Evolutionary conservation across 2,888 invertebrate genomes (phyloP).

Genomic region (Cataglyphis livida): DNA sequence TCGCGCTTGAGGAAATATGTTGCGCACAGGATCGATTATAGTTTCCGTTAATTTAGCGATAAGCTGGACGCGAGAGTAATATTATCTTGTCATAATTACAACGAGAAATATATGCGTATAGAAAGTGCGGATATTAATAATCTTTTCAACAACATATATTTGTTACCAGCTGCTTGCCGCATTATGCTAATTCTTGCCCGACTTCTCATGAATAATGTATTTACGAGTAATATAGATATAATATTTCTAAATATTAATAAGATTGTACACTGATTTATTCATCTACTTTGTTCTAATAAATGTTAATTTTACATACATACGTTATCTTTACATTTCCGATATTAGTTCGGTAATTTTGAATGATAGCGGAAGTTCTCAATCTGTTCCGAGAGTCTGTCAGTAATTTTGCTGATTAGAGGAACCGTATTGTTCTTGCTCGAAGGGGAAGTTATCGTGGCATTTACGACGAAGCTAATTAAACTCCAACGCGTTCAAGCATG

Average conservation of each 20-base stretch:
- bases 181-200: conserved; percentile 37
- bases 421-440: not conserved
- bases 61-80: not conserved
- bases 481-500: conserved; percentile 7
- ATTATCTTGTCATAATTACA: conserved; percentile 1
- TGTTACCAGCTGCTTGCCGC: conserved; percentile 6
- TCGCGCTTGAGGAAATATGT: conserved; percentile 21
- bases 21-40: conserved; percentile 34
- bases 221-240: conserved; percentile 30
- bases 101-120: not conserved
- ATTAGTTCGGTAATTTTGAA: not conserved
- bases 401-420: conserved; percentile 16
- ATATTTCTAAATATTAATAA: conserved; percentile 55
- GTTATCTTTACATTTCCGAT: not conserved
- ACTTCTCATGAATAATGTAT: conserved; percentile 33
- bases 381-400: not conserved
- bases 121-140: conserved; percentile 16
- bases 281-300: conserved; percentile 24
- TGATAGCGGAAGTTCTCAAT: not conserved
- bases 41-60: conserved; percentile 16
- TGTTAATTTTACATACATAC: not conserved
- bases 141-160: not conserved
- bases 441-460: not conserved
- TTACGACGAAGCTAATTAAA: conserved; percentile 21
- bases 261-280: conserved; percentile 55